A percentile compares a stretch with the other conserved stretches of the same genome.
Evolutionary conservation across 2,113 vertebrate species (phyloP).

Genomic region (Puma concolor): DNA sequence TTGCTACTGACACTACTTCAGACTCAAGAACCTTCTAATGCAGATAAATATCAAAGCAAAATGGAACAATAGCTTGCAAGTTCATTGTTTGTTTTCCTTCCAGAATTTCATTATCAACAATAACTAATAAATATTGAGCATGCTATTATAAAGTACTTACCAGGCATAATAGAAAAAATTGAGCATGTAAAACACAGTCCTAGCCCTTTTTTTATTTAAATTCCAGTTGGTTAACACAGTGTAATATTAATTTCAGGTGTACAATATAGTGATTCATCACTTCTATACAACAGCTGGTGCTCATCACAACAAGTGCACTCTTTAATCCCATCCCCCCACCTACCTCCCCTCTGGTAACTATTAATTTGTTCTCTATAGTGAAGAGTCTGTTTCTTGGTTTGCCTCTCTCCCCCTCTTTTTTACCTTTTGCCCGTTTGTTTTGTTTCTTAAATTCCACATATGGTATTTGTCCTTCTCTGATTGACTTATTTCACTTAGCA

Average conservation of each 20-base stretch:
- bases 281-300: background rate
- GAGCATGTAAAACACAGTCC: background rate
- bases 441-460: background rate
- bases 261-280: background rate
- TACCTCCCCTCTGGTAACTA: background rate
- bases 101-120: background rate
- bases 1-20: background rate
- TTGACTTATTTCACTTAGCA: background rate
- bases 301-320: background rate
- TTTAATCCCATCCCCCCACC: background rate
- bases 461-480: background rate
- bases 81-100: constrained; percentile 1
- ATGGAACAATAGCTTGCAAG: background rate
- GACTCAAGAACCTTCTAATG: background rate
- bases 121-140: background rate
- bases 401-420: background rate
- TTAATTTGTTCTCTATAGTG: background rate
- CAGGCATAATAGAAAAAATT: background rate
- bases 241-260: background rate
- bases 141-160: background rate
- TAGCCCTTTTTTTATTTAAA: background rate
- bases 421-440: background rate
- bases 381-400: background rate
- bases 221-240: background rate
- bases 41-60: constrained; percentile 34